These are phyloP conservation scores for Istiophorus platypterus DNA, from an alignment of 2,113 vertebrate genomes.

Conservation along the genomic window DNA sequence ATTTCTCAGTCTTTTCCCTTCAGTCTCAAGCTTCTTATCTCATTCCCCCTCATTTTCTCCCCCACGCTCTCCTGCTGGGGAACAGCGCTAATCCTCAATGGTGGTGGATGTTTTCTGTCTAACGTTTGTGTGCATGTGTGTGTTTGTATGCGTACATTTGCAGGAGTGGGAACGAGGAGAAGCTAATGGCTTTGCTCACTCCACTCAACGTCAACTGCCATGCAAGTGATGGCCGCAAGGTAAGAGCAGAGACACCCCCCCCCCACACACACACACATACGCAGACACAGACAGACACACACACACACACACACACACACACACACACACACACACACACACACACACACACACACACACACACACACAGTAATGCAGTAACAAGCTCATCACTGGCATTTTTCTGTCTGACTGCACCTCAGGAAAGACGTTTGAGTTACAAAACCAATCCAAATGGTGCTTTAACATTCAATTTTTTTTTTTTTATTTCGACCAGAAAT, in stretches of 20 bases:
- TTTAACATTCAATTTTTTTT: constrained; percentile 11
- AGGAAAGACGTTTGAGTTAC: constrained; percentile 14
- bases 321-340: not conserved
- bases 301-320: too few relatives aligned
- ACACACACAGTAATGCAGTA: not conserved
- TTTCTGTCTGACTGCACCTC: constrained; percentile 15
- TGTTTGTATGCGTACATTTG: constrained; percentile 46
- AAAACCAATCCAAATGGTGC: constrained; percentile 7
- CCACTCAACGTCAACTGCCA: constrained; percentile 99
- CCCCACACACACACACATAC: not conserved
- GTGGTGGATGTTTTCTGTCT: constrained; percentile 36
- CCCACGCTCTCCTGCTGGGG: constrained; percentile 43
- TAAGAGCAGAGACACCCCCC: constrained; percentile 74
- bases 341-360: constrained; percentile 1
- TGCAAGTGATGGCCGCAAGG: constrained; percentile 97
- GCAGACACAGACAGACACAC: too few relatives aligned
- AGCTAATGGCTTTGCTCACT: constrained; percentile 98
- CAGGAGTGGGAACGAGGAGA: constrained; percentile 99
- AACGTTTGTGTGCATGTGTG: constrained; percentile 44
- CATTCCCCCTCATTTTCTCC: constrained; percentile 51
- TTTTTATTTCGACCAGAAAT: not conserved
- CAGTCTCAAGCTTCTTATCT: constrained; percentile 56
- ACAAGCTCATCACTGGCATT: constrained; percentile 32
- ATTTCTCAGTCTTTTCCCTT: constrained; percentile 39
- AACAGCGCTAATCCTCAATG: constrained; percentile 59